Percentiles rank a stretch among this genome's conserved stretches.
Evolutionary conservation across 1,140 invertebrate genomes (phyloP).

Genomic region (Rhagoletis zephyria): DNA sequence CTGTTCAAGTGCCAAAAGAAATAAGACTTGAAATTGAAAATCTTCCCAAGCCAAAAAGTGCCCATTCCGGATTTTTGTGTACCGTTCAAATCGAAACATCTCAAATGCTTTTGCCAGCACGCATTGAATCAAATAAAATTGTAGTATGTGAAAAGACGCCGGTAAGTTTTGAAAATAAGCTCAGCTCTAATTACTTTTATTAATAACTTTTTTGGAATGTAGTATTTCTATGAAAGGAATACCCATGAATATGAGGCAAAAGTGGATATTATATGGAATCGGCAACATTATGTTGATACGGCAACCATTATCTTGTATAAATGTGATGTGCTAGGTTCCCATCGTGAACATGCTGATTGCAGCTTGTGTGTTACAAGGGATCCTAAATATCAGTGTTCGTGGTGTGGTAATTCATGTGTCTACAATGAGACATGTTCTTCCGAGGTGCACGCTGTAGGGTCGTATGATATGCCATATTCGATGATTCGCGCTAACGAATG

Average conservation of each 20-base stretch:
- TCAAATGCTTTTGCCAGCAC: slow-evolving; percentile 88
- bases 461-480: slow-evolving; percentile 67
- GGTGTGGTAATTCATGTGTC: slow-evolving; percentile 91
- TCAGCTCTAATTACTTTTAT: not conserved
- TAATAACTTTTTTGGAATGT: slow-evolving; percentile 42
- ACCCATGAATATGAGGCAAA: slow-evolving; percentile 89
- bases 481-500: slow-evolving; percentile 84
- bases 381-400: slow-evolving; percentile 90
- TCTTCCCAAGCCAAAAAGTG: slow-evolving; percentile 87
- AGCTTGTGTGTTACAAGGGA: slow-evolving; percentile 92
- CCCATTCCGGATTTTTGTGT: slow-evolving; percentile 90
- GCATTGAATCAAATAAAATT: slow-evolving; percentile 85
- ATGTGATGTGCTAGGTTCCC: slow-evolving; percentile 92
- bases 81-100: slow-evolving; percentile 92
- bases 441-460: not conserved
- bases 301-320: slow-evolving; percentile 93
- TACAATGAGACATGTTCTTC: slow-evolving; percentile 84
- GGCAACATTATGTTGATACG: slow-evolving; percentile 91
- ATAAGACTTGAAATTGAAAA: slow-evolving; percentile 91
- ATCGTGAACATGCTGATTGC: slow-evolving; percentile 92
- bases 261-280: slow-evolving; percentile 92
- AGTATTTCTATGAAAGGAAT: slow-evolving; percentile 90
- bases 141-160: slow-evolving; percentile 92
- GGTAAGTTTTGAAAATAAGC: slow-evolving; percentile 70
- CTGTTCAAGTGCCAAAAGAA: slow-evolving; percentile 91